Evolutionary conservation across 2,888 invertebrate species (phyloP).

Genomic region (Girardia tigrina): DNA sequence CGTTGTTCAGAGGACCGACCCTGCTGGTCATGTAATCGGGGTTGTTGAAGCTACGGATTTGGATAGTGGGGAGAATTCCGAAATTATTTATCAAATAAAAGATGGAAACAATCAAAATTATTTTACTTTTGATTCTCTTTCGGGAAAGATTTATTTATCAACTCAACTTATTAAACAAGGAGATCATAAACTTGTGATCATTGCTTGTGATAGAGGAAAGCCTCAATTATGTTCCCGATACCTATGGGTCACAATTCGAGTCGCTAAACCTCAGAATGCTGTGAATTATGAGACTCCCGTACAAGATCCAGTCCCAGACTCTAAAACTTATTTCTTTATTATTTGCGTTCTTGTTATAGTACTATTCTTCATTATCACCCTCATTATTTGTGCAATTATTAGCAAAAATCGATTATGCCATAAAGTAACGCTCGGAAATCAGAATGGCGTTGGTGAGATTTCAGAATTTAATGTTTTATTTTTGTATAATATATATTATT

Average conservation of each 20-base stretch:
- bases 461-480: no score
- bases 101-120: neutral
- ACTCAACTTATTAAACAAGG: neutral
- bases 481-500: no score
- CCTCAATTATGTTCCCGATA: constrained; percentile 6
- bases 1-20: neutral
- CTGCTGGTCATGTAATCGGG: neutral
- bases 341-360: neutral
- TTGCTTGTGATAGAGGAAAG: constrained; percentile 25
- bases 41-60: neutral
- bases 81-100: constrained; percentile 16
- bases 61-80: constrained; percentile 27
- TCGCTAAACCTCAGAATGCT: neutral
- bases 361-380: neutral
- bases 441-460: no score
- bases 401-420: constrained; percentile 6
- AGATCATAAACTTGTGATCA: neutral
- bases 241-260: neutral
- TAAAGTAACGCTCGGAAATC: no score
- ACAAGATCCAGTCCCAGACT: neutral
- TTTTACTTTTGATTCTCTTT: constrained; percentile 2
- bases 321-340: neutral
- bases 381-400: neutral
- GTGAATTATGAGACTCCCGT: neutral
- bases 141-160: neutral